Base-by-base conservation (phyloP, 2,113 vertebrate species). In the Caranx melampygus region DNA sequence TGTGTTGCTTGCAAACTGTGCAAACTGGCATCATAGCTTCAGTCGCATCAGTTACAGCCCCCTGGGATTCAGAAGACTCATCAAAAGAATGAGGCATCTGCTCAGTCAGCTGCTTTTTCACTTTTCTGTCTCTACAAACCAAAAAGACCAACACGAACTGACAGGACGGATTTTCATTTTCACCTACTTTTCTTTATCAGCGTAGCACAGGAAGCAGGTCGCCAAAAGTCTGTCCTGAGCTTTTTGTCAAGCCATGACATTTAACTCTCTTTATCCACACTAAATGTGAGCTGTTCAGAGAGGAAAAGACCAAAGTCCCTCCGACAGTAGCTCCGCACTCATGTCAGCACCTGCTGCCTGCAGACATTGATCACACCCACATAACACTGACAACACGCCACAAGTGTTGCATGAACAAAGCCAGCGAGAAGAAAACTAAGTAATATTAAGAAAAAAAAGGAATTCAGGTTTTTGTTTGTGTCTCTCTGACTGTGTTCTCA, bases 181-280 rank as follows among this genome's bases (percentile, higher is more conserved):
- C 61, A 45, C 73, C 67, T 54, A 31, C 31, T 74, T 72, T 76
- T 57, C 64, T 67, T 60, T 72, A 65, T 76, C 75, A 62, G 44
- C 33, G 5, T 8, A 5, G 62, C 35, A 13, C 67, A 82, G 66
- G 45, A 79, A 78, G 60, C 26, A 0, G 6, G 37, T 35, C 44
- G 58, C 33, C 66, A 42, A 80, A 69, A 10, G 3, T 18, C 61
- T 51, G 33, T 55, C 54, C 31, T 72, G 63, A 40, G 63, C 54
- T 79, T 78, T 78, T 82, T 57, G 72, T 62, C 40, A 82, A 82
- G 34, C 49, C 52, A 11, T 84, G 85, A 69, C 78, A 86, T 86
- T 87, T 84, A 80, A 78, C 72, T 70, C 71, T 63, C 44, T 82
- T 83, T 63, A 75, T 80, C 40, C 71, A 60, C 45, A 44, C 61